These are phyloP conservation scores for Crotalus horridus DNA, from an alignment of 2,113 vertebrate genomes.

Conservation along the genomic window DNA sequence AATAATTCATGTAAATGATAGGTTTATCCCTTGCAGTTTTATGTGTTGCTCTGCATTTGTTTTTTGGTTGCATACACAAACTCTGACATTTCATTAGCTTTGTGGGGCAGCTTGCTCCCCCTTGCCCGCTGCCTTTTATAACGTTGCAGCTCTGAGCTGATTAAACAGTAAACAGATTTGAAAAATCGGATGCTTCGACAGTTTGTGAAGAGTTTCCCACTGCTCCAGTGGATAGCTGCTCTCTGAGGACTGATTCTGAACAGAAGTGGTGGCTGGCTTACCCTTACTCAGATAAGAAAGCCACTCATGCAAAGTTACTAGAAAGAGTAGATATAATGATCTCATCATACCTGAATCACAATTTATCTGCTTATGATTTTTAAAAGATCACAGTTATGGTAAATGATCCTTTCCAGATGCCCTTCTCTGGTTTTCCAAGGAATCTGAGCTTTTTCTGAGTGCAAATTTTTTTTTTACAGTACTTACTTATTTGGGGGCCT, in stretches of 20 bases:
- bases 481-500: background rate
- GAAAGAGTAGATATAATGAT: background rate
- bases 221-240: background rate
- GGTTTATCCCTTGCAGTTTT: background rate
- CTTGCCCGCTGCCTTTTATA: background rate
- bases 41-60: constrained; percentile 5
- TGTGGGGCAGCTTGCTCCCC: background rate
- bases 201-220: background rate
- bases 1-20: background rate
- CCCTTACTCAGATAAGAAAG: background rate
- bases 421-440: background rate
- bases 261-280: background rate
- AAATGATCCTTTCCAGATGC: background rate
- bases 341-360: background rate
- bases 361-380: background rate
- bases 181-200: background rate
- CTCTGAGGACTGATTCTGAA: background rate
- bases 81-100: constrained; percentile 19
- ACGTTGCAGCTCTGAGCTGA: background rate
- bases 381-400: background rate
- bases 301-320: background rate
- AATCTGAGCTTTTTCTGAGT: background rate
- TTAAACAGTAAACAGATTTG: constrained; percentile 18
- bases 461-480: background rate
- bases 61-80: background rate